A percentile compares a stretch with the other conserved stretches of the same genome.
phyloP scores from a whole-genome alignment of 2,797 vertebrate species.

The Pangasius krempfi region DNA sequence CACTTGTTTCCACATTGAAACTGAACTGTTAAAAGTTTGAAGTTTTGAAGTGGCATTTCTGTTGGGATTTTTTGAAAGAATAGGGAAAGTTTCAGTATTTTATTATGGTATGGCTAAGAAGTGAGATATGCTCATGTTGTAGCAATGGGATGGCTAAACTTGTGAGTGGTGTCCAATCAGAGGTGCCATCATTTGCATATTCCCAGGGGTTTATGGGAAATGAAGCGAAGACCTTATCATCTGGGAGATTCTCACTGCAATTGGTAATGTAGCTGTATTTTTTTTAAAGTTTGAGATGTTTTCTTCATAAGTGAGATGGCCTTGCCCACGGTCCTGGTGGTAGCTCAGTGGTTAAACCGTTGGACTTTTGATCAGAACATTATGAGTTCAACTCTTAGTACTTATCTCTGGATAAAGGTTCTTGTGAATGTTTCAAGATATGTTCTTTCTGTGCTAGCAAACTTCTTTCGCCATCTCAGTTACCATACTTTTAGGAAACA shows the following conservation, averaged over 20 bases:
- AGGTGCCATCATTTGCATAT: no score
- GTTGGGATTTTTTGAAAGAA: neutral
- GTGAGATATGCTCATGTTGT: neutral
- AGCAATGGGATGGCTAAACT: neutral
- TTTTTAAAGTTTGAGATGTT: neutral
- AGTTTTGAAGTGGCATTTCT: neutral
- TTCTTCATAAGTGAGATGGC: neutral
- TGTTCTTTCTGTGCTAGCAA: neutral
- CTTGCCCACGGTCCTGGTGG: neutral
- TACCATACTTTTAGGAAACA: neutral
- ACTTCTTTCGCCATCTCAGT: neutral
- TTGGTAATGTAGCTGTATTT: neutral
- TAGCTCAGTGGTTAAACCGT: neutral
- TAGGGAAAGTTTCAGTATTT: neutral
- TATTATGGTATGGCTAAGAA: neutral
- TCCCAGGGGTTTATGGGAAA: neutral
- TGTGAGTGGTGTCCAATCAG: neutral
- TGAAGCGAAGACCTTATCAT: neutral
- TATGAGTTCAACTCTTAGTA: fast-evolving
- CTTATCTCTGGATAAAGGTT: no score
- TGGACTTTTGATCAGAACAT: neutral
- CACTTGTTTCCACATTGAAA: neutral
- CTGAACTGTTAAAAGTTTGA: neutral
- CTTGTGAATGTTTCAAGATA: no score
- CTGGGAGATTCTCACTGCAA: neutral